phyloP scores from a whole-genome alignment of 1,140 invertebrate genomes.

The Drosophila persimilis region DNA sequence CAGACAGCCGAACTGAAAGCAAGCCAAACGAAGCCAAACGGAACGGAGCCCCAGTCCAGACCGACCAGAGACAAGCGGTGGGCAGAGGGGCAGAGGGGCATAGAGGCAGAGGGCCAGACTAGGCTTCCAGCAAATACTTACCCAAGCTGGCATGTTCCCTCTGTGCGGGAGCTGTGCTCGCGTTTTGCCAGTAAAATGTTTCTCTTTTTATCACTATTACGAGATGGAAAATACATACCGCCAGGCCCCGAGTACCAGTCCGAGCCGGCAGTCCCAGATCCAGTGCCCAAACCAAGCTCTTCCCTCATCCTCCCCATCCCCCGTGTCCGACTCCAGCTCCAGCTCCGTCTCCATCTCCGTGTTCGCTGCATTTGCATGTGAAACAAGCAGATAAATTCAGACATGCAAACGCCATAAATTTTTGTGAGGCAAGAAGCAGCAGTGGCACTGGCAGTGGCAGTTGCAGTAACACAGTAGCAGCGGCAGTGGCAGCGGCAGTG shows the following conservation, averaged over 20 bases:
- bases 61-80: no score
- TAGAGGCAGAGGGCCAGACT: no score
- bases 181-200: slow-evolving; percentile 66
- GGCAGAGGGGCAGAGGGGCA: no score
- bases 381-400: slow-evolving; percentile 81
- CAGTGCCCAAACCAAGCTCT: slow-evolving; percentile 13
- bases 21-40: slow-evolving; percentile 23
- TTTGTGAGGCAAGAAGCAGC: slow-evolving; percentile 35
- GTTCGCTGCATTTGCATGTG: slow-evolving; percentile 74
- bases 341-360: not conserved
- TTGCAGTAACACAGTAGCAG: slow-evolving; percentile 36
- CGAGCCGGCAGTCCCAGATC: slow-evolving; percentile 17
- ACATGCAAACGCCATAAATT: slow-evolving; percentile 80
- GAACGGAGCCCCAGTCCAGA: no score
- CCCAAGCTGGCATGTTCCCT: slow-evolving; percentile 55
- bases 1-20: slow-evolving; percentile 30
- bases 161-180: slow-evolving; percentile 22
- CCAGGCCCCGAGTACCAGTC: not conserved
- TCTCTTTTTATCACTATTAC: slow-evolving; percentile 79
- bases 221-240: slow-evolving; percentile 50
- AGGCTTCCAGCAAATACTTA: slow-evolving; percentile 38
- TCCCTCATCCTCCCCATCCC: not conserved
- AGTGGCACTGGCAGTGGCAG: slow-evolving; percentile 4
- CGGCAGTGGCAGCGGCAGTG: no score
- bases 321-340: not conserved